Percentiles rank a stretch among this genome's conserved stretches.
phyloP scores from a whole-genome alignment of 92 coral and sea anemone species.

The Plumapathes pennacea region DNA sequence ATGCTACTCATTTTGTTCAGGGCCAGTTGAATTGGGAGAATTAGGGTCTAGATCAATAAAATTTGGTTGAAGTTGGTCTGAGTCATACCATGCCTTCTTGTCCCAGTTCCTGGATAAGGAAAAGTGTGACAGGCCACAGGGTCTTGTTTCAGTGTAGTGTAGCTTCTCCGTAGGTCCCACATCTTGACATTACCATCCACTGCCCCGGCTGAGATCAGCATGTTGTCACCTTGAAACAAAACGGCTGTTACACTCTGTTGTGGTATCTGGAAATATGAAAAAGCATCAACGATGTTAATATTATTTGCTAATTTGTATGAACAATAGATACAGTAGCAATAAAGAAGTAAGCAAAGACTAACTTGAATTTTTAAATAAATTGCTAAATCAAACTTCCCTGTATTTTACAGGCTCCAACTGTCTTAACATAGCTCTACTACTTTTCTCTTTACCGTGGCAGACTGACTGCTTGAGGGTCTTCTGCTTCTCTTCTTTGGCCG shows the following conservation, averaged over 20 bases:
- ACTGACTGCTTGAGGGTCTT: constrained; percentile 38
- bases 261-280: not conserved
- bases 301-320: too few species aligned
- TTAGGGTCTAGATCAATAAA: too few species aligned
- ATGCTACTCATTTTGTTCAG: too few species aligned
- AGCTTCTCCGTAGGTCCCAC: constrained; percentile 95
- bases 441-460: constrained; percentile 51
- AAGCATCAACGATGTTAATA: not conserved
- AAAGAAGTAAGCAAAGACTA: too few species aligned
- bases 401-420: too few species aligned
- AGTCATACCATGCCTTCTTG: constrained; percentile 94
- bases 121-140: constrained; percentile 76
- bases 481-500: constrained; percentile 55
- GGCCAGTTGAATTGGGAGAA: too few species aligned
- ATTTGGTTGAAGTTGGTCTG: too few species aligned
- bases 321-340: too few species aligned
- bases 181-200: constrained; percentile 96
- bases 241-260: constrained; percentile 97
- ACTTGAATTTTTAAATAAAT: too few species aligned
- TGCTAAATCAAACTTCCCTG: too few species aligned
- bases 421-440: too few species aligned
- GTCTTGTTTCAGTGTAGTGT: constrained; percentile 57
- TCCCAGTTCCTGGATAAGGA: constrained; percentile 89
- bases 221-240: constrained; percentile 77
- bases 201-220: constrained; percentile 89